phyloP scores from a whole-genome alignment of 2,113 vertebrate genomes.

The Solenodon paradoxus region DNA sequence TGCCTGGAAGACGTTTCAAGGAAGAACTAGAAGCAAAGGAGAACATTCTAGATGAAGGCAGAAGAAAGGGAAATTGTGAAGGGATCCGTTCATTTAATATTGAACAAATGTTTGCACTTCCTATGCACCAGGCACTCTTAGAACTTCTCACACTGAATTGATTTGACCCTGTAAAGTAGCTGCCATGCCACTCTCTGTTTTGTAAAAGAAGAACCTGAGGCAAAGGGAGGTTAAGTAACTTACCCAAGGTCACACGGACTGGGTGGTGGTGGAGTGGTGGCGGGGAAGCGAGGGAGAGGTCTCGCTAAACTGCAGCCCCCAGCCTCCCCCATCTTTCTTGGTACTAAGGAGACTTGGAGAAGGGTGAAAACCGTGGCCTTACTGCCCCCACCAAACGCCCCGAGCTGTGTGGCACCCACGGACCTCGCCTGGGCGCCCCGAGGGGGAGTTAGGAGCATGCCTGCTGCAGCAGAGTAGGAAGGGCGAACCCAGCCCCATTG shows the following conservation, averaged over 20 bases:
- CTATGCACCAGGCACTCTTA: background rate
- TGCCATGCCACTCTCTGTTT: background rate
- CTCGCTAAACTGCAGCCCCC: too few relatives aligned
- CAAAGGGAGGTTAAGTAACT: background rate
- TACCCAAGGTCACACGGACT: background rate
- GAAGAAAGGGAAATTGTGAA: background rate
- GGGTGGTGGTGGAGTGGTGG: too few relatives aligned
- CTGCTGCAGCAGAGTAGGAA: background rate
- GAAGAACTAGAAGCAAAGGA: background rate
- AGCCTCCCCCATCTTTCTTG: background rate
- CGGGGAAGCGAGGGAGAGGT: too few relatives aligned
- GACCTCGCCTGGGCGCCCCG: background rate
- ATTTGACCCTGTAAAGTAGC: background rate
- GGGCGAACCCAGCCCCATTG: too few relatives aligned
- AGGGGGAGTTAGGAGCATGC: background rate
- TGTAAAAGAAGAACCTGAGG: background rate
- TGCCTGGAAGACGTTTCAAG: background rate
- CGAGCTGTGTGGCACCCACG: fast-evolving
- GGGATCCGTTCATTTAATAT: background rate
- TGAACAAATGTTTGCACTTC: background rate
- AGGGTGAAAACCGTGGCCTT: background rate
- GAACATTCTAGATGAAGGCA: background rate
- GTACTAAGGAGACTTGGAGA: background rate
- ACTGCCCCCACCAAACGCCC: fast-evolving
- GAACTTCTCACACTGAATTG: background rate